Evolutionary conservation across 2,113 vertebrate species (phyloP), one percentile per base, ranked within the genome.

Genomic region (Bujurquina vittata): DNA sequence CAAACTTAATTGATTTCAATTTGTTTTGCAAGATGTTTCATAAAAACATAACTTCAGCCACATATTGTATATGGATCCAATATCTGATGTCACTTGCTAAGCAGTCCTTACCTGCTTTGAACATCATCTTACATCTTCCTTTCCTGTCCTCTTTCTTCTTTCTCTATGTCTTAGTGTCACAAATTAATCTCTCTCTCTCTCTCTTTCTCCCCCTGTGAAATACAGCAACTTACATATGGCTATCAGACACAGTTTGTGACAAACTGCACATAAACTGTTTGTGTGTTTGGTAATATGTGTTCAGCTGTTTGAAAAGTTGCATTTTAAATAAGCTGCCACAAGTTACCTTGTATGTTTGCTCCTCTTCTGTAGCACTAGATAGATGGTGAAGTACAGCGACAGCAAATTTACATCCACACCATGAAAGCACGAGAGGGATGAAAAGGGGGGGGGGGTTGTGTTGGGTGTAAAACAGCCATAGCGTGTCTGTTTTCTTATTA

Each of bases 291-390:
- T 65, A 12, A 65, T 43, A 43, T 65, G 43, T 43, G 37, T 17
- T 65, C 35, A 65, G 62, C 62, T 43, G 37, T 65, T 65, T 65
- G 62, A 65, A 67, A 67, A 67, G 37, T 67, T 46, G 62, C 37
- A 67, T 67, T 46, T 0, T 4, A 67, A 67, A 67, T 43, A 31
- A 31, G 4, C 31, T 43, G 14, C 43, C 43, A 46, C 37, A 43
- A 43, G 62, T 43, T 65, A 17, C 22, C 43, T 37, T 65, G 43
- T 7, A 65, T 43, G n/a, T 35, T 43, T 65, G 37, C 62, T 65
- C 37, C 62, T 65, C 37, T 65, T 65, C 37, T 43, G 62, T 43
- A 14, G 15, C 22, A 43, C 2, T 23, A 7, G 22, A 43, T 2
- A 2, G 62, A 65, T 65, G 43, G n/a, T 17, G 37, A 65, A 65